Base-by-base conservation (phyloP, 2,797 vertebrate species). In the Pteropus rufus region DNA sequence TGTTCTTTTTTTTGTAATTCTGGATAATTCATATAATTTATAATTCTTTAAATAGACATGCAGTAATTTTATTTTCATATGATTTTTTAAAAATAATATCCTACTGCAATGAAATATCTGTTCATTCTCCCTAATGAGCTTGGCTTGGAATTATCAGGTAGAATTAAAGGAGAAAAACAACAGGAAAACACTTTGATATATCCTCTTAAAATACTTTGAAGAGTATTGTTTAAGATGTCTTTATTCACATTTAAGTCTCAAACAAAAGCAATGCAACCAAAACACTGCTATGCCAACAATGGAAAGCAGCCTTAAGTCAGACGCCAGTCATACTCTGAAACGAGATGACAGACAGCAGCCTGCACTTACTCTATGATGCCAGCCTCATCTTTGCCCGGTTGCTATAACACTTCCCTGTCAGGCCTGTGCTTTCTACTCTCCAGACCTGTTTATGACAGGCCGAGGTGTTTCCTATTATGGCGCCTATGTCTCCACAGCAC, bases 371-470 rank as follows among this genome's bases (percentile, higher is more conserved):
- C 90, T 92, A 97, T 84, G 83, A 97, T 15, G 89, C 91, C 95
- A 96, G 96, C 65, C 52, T 92, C 88, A 85, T 97, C 95, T 93
- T 72, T 96, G 94, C 96, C 96, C 41, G 69, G 97, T 98, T 98
- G 96, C 98, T 98, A 98, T 96, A 97, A 83, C 96, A 98, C 90
- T 31, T 93, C 85, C 85, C 67, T 4, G 56, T 97, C 97, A 96
- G 39, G 67, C 84, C 94, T 83, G 67, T 94, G 92, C 79, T 87
- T 97, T 97, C 95, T 86, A 84, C 79, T 79, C n/a, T 95, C 83
- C 82, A 29, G 97, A 73, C 80, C 95, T 92, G 94, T 76, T 97
- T 97, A 95, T 86, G 97, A 97, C 94, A 97, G 94, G 96, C 96
- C 26, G 62, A 97, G 93, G 97, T 18, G 31, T 75, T 98, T 98